These are phyloP conservation scores for Phania funesta DNA, from an alignment of 2,888 invertebrate species.

Conservation along the genomic window DNA sequence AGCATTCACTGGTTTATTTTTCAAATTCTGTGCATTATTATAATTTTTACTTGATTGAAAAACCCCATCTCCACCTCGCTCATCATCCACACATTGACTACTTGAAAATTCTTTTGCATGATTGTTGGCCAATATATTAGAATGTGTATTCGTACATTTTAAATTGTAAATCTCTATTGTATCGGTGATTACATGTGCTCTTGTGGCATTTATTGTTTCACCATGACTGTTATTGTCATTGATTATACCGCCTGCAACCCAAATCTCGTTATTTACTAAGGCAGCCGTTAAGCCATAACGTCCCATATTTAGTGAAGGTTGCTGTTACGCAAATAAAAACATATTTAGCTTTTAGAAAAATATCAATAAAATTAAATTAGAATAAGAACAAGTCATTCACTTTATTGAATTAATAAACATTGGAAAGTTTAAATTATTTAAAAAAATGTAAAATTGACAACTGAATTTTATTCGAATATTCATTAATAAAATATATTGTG, in stretches of 20 bases:
- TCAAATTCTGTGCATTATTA: background rate
- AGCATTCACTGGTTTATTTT: constrained; percentile 19
- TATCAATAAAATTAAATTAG: background rate
- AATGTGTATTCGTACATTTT: constrained; percentile 56
- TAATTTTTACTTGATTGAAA: background rate
- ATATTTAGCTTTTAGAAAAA: background rate
- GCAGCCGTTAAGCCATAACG: constrained; percentile 73
- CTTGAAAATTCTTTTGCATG: constrained; percentile 23
- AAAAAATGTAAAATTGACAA: background rate
- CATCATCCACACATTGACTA: constrained; percentile 1
- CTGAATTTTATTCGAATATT: constrained; percentile 4
- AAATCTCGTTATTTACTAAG: constrained; percentile 81
- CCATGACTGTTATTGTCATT: constrained; percentile 46
- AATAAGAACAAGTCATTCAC: constrained; percentile 17
- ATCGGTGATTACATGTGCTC: constrained; percentile 69
- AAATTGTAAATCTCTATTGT: constrained; percentile 71
- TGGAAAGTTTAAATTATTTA: constrained; percentile 40
- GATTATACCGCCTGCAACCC: constrained; percentile 87
- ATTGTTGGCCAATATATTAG: constrained; percentile 50
- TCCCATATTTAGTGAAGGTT: constrained; percentile 71
- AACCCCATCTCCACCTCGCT: background rate
- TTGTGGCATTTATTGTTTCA: constrained; percentile 48
- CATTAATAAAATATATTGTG: no score
- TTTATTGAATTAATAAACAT: constrained; percentile 22
- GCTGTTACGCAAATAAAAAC: constrained; percentile 59